Evolutionary conservation across 1,140 invertebrate species (phyloP).

Genomic region (Venturia canescens): DNA sequence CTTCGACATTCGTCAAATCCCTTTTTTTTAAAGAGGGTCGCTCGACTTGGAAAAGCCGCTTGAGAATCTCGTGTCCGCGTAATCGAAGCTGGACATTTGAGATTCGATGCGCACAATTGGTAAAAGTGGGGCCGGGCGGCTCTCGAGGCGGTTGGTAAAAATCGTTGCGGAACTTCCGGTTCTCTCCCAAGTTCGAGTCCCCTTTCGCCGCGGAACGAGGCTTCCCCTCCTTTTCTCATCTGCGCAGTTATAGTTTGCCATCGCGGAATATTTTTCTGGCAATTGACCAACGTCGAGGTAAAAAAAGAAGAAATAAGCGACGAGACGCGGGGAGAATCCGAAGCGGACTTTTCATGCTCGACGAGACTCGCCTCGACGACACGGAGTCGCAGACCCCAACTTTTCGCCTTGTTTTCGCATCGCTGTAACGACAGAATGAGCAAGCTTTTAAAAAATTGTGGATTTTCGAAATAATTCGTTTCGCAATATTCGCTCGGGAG

Average conservation of each 20-base stretch:
- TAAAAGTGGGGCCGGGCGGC: background rate
- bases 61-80: background rate
- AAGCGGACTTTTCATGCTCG: no score
- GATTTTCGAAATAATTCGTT: no score
- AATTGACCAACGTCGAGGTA: background rate
- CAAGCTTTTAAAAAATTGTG: no score
- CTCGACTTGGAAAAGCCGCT: no score
- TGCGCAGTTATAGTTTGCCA: background rate
- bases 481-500: no score
- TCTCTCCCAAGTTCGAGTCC: background rate
- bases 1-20: no score
- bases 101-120: background rate
- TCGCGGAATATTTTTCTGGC: constrained; percentile 5
- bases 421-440: no score
- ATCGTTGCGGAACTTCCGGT: constrained; percentile 6
- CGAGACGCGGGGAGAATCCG: background rate
- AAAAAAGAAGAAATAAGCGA: background rate
- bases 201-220: background rate
- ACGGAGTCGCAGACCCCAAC: no score
- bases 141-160: background rate
- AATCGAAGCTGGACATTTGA: background rate
- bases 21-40: no score
- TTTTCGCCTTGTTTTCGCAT: no score
- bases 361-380: no score
- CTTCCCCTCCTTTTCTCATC: background rate